Evolutionary conservation across 1,140 invertebrate genomes (phyloP).

Genomic region (Oedothorax gibbosus): DNA sequence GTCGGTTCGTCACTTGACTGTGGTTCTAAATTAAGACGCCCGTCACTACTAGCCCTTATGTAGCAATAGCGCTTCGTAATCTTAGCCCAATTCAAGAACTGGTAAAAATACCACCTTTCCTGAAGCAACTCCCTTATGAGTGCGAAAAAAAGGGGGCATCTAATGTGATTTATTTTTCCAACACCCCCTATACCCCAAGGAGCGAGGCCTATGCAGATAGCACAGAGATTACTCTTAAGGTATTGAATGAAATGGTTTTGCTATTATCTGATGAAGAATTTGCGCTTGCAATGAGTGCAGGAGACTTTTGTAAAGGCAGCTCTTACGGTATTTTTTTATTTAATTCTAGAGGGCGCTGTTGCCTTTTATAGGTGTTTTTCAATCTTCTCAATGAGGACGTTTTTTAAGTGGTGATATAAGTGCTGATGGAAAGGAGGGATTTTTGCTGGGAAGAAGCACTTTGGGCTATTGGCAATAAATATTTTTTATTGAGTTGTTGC

Average conservation of each 20-base stretch:
- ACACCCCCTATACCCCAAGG: background rate
- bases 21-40: too few species aligned
- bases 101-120: too few species aligned
- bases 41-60: too few species aligned
- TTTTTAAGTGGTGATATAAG: constrained; percentile 10
- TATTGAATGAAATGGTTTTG: constrained; percentile 41
- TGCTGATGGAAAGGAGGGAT: constrained; percentile 1
- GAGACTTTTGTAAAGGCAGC: constrained; percentile 4
- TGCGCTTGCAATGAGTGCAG: constrained; percentile 10
- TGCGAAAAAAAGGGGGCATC: too few species aligned
- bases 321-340: background rate
- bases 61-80: too few species aligned
- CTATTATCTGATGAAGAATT: constrained; percentile 46
- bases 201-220: constrained; percentile 30
- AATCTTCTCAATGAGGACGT: constrained; percentile 9
- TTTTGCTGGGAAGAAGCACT: too few species aligned
- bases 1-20: too few species aligned
- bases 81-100: too few species aligned
- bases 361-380: background rate
- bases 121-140: too few species aligned
- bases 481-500: too few species aligned
- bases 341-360: background rate
- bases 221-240: constrained; percentile 41
- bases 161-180: constrained; percentile 32
- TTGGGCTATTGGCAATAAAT: too few species aligned